Base-by-base conservation (phyloP, 2,113 vertebrate genomes). In the Corydoras maculifer region DNA sequence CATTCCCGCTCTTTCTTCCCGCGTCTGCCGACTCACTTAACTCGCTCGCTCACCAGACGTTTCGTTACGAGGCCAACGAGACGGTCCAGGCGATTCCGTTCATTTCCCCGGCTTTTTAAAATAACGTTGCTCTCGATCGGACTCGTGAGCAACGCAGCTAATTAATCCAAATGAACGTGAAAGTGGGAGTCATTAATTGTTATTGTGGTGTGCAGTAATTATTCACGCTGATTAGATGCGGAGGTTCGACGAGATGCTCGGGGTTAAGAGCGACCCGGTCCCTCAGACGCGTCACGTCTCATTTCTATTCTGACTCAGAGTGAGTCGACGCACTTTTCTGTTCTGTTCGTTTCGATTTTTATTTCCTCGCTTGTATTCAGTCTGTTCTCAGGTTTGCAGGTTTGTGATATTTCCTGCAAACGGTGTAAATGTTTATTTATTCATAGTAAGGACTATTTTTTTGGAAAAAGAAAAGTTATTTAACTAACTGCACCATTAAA, bases 121-220 rank as follows among this genome's bases (percentile, higher is more conserved):
- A 66, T 54, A 54, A 15, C 64, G 11, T 8, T 8, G 4, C 13
- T 65, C 49, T 65, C 25, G 48, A 51, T 11, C 9, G 11, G 5
- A 18, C 25, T 31, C 9, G 2, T 15, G 14, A 14, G 25, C 18
- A 2, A 51, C 14, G 3, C 12, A 7, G 7, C 50, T 54, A 54
- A 66, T 66, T 31, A 53, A 54, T 66, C 64, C 29, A 14, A 66
- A 14, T 53, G n/a, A 53, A 66, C 31, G 25, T 65, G 18, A 11
- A 66, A 54, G 64, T 31, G 8, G 64, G 71, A 76, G 74, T 66
- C 76, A 75, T 73, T 75, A 74, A 76, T 55, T 66, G 64, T 51
- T 66, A 66, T 54, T 66, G 64, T 55, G 50, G 31, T 29, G 54
- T n/a, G 8, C 13, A 13, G 64, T 14, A 32, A 54, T 54, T 66